These are phyloP conservation scores for Pseudachorutes palmiensis DNA, from an alignment of 1,140 invertebrate genomes.

Conservation along the genomic window DNA sequence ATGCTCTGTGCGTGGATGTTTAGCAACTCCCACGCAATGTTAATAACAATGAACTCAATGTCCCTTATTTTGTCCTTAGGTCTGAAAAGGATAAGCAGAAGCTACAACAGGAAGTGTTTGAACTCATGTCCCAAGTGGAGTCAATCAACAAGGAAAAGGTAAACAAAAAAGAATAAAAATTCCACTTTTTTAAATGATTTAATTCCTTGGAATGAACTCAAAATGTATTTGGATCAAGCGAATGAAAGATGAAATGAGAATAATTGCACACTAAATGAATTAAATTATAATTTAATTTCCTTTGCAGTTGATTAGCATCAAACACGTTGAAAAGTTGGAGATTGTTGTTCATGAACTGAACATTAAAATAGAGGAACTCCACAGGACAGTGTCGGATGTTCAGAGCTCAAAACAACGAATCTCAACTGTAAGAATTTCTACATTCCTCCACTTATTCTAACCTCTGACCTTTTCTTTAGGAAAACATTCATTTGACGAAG, in stretches of 20 bases:
- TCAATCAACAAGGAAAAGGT: conserved; percentile 81
- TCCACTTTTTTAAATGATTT: too few species aligned
- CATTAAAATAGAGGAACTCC: conserved; percentile 89
- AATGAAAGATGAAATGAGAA: neutral
- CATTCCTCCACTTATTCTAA: too few species aligned
- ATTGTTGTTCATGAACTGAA: conserved; percentile 77
- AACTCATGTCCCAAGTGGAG: conserved; percentile 87
- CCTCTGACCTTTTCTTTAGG: too few species aligned
- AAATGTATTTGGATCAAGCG: neutral
- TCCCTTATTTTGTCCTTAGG: conserved; percentile 58
- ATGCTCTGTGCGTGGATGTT: too few species aligned
- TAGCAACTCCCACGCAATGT: too few species aligned
- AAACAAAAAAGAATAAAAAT: conserved; percentile 16
- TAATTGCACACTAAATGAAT: neutral
- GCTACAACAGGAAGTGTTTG: conserved; percentile 92
- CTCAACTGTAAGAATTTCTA: conserved; percentile 50
- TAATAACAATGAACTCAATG: too few species aligned
- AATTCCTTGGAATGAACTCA: too few species aligned
- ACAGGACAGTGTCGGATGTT: conserved; percentile 88
- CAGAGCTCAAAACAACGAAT: conserved; percentile 80
- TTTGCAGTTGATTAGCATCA: conserved; percentile 60
- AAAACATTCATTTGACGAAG: conserved; percentile 88
- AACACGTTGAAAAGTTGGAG: conserved; percentile 84
- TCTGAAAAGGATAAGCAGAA: conserved; percentile 91
- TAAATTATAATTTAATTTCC: conserved; percentile 3